These are phyloP conservation scores for Fringilla coelebs DNA, from an alignment of 2,797 vertebrate species.

Conservation along the genomic window DNA sequence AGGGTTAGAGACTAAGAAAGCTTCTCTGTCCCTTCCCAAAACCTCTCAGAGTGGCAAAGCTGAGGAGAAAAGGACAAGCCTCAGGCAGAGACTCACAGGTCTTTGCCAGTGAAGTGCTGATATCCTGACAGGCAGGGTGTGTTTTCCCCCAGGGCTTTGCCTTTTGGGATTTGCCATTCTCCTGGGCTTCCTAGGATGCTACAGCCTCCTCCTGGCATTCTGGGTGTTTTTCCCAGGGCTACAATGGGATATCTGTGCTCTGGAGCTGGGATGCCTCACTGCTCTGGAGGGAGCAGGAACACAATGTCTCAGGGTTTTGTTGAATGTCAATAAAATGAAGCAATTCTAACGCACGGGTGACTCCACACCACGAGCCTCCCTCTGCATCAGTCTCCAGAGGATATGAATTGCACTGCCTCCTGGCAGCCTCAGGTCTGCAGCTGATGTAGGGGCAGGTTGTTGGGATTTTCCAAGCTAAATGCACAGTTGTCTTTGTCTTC, in stretches of 20 bases:
- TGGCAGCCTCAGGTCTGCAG: neutral
- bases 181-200: neutral
- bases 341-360: neutral
- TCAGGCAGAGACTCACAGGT: neutral
- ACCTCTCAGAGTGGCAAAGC: neutral
- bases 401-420: neutral
- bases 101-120: neutral
- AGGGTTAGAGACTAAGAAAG: neutral
- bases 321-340: conserved; percentile 16
- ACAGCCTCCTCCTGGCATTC: neutral
- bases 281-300: neutral
- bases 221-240: neutral
- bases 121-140: neutral
- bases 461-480: conserved; percentile 19
- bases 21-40: neutral
- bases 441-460: neutral
- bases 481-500: neutral
- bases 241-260: neutral
- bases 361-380: neutral
- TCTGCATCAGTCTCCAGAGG: neutral
- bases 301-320: neutral
- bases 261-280: neutral
- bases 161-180: neutral
- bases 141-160: neutral
- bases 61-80: neutral